Conservation (phyloP, 2,888 invertebrate species). For the Cataglyphis albicans region DNA sequence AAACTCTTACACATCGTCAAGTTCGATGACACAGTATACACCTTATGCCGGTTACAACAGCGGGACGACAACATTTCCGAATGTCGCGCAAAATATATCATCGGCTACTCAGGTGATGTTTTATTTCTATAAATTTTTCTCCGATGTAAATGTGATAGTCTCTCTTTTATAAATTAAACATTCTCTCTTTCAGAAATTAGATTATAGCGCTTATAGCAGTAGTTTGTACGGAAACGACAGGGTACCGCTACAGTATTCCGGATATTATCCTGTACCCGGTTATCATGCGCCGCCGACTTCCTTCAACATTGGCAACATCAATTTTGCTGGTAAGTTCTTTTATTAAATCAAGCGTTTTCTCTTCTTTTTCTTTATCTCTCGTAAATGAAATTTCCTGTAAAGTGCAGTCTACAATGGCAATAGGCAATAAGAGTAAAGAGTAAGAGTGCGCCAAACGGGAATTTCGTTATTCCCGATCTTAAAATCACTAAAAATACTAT, state of each 20-base stretch:
- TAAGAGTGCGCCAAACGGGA: neutral
- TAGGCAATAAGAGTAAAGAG: neutral
- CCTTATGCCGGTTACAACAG: conserved; percentile 84
- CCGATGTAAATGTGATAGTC: neutral
- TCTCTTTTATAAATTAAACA: conserved; percentile 8
- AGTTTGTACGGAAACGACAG: conserved; percentile 84
- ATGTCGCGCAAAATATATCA: conserved; percentile 84
- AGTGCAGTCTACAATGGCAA: too few species aligned
- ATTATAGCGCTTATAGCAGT: conserved; percentile 83
- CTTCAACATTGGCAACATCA: conserved; percentile 83
- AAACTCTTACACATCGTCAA: conserved; percentile 83
- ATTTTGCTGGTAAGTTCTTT: conserved; percentile 79
- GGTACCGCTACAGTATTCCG: conserved; percentile 84
- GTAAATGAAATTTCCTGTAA: neutral
- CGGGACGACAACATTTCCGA: conserved; percentile 82
- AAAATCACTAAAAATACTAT: too few species aligned
- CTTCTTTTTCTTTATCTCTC: neutral
- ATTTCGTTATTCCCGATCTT: neutral
- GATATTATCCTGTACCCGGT: conserved; percentile 84
- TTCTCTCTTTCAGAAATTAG: conserved; percentile 80
- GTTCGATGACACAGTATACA: conserved; percentile 84
- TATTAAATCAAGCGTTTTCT: neutral
- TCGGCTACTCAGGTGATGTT: conserved; percentile 81
- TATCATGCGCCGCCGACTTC: conserved; percentile 83
- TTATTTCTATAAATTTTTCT: conserved; percentile 34